Base-by-base conservation (phyloP, 2,113 vertebrate genomes). In the Elachura formosa region DNA sequence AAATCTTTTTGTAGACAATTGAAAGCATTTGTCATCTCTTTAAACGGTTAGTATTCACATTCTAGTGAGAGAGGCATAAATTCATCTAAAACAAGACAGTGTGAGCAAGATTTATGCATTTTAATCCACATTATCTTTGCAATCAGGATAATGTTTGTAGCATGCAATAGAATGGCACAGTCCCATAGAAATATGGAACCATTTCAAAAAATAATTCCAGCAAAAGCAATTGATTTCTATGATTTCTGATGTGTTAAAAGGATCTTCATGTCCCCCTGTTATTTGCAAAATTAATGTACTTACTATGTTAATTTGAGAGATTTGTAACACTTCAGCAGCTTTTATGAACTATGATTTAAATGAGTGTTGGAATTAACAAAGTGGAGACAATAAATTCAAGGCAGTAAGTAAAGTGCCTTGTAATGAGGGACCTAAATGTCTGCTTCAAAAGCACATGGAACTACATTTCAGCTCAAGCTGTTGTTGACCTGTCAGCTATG, bases 231-330 rank as follows among this genome's bases (percentile, higher is more conserved):
- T 87, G 89, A 95, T 94, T 95, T 93, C 81, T 91, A 51, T 87
- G 89, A 95, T 94, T 95, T 93, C 81, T 91, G 54, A 89, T 85
- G 67, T 85, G 91, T 46, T 85, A 91, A 93, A 91, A 94, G 43
- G 51, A 94, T 85, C 75, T 88, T 80, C 68, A n/a, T 89, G 41
- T 87, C 12, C 64, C 52, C n/a, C 40, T 74, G 48, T 66, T 94
- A 95, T 93, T 92, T 95, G 76, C 55, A 81, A 96, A 96, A 95
- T 96, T 93, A 90, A 95, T 95, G 77, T 58, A 74, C 68, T 94
- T 84, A 67, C 52, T 59, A 80, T 88, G 88, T 87, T 96, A 93
- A 96, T 95, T 90, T 96, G 76, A 95, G 68, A 94, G 61, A 95
- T 93, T 95, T 92, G 69, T 20, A 95, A 92, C 86, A 90, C 83